Conservation (phyloP, 2,888 invertebrate species). For the Rotaria magnacalcarata region DNA sequence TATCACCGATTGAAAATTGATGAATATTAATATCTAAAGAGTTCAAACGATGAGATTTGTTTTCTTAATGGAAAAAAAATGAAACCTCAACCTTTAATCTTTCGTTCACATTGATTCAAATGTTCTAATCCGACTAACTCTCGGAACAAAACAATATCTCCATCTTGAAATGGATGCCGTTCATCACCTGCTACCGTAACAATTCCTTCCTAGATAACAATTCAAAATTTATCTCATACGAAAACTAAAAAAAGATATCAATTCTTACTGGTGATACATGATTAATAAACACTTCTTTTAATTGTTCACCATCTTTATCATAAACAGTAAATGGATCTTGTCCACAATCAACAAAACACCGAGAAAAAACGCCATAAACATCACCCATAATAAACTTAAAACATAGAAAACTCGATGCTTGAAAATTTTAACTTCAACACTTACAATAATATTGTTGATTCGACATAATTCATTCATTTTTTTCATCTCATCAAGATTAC, state of each 20-base stretch:
- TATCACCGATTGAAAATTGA: constrained; percentile 33
- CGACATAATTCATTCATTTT: constrained; percentile 39
- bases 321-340: constrained; percentile 74
- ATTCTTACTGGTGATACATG: constrained; percentile 16
- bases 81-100: neutral
- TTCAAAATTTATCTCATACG: neutral
- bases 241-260: neutral
- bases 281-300: constrained; percentile 40
- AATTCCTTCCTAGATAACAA: constrained; percentile 67
- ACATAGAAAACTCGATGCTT: no score
- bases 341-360: constrained; percentile 96
- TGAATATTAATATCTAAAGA: neutral
- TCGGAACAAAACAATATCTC: constrained; percentile 87
- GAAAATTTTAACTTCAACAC: neutral
- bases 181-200: constrained; percentile 92
- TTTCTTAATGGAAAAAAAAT: neutral
- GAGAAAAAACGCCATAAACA: constrained; percentile 83
- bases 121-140: constrained; percentile 93
- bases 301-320: constrained; percentile 80
- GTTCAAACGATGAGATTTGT: no score
- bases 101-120: constrained; percentile 73
- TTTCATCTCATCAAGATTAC: constrained; percentile 17
- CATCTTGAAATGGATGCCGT: constrained; percentile 91
- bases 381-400: constrained; percentile 75
- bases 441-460: constrained; percentile 24